Evolutionary conservation across 1,140 invertebrate species (phyloP), one percentile per base, ranked within the genome.

Genomic region (Lerema accius): DNA sequence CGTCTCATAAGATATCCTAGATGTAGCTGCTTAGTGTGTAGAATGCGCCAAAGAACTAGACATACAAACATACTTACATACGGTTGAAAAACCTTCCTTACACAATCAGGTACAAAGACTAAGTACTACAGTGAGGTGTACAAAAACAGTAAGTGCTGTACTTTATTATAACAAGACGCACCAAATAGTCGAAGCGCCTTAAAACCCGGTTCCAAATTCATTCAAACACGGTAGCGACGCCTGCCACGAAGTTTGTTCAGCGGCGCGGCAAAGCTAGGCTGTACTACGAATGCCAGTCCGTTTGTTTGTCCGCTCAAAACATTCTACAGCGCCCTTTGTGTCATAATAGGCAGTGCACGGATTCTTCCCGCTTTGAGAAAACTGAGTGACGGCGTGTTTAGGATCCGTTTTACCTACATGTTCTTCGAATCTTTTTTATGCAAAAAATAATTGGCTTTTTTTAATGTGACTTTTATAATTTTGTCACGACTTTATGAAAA

Each of bases 171-270:
- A n/a, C n/a, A n/a, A n/a, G n/a, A n/a, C n/a, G n/a, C n/a, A n/a
- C n/a, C n/a, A 16, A 10, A 45, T 17, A 45, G 17, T 17, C 16
- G n/a, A 45, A 15, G 17, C 15, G 17, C 17, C 42, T 16, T 10
- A 15, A 45, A 45, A 45, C 42, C 42, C 15, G 42, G 17, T 45
- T 10, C 15, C 2, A 45, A 45, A 19, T 46, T 46, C 17, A 16
- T 15, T 46, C 43, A 46, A 46, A 46, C 43, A 46, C 43, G 39
- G 39, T 42, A 42, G 39, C 7, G n/a, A n/a, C n/a, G n/a, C n/a
- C n/a, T n/a, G n/a, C 11, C 39, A 42, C 39, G 39, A 14, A n/a
- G 37, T 13, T 5, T 5, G 19, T 23, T 23, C 17, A 23, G 43
- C 43, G 43, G 43, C n/a, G 9, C 15, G 17, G 16, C 23, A 46